Conservation (phyloP, 1,140 invertebrate genomes). For the Neodiprion virginianus region DNA sequence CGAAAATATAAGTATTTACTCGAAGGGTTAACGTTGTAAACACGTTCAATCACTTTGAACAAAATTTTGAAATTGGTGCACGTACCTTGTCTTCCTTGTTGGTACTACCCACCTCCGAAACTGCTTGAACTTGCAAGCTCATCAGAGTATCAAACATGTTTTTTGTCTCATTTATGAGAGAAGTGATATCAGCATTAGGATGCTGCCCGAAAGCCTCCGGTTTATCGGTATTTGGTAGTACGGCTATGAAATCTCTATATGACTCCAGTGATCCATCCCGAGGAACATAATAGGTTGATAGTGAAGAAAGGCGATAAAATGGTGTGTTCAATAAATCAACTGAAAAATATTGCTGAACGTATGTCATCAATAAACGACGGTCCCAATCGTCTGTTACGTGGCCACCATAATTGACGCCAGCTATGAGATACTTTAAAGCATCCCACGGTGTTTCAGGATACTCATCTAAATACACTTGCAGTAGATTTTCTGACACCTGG, state of each 20-base stretch:
- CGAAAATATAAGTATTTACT: neutral
- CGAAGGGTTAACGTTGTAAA: too few relatives aligned
- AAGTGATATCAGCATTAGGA: constrained; percentile 90
- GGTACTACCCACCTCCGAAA: constrained; percentile 59
- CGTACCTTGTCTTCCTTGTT: constrained; percentile 76
- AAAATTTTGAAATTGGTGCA: neutral
- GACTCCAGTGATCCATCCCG: constrained; percentile 80
- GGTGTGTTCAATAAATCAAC: constrained; percentile 70
- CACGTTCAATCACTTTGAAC: too few relatives aligned
- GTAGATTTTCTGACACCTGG: constrained; percentile 80
- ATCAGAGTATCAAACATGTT: constrained; percentile 83
- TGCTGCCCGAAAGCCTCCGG: constrained; percentile 90
- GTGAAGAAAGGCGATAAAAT: constrained; percentile 74
- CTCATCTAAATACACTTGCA: constrained; percentile 83
- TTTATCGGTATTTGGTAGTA: constrained; percentile 77
- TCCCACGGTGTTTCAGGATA: constrained; percentile 89
- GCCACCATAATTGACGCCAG: constrained; percentile 92
- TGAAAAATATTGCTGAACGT: constrained; percentile 82
- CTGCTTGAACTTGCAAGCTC: constrained; percentile 75
- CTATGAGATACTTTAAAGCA: constrained; percentile 88
- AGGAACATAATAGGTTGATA: constrained; percentile 81
- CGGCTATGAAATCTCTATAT: constrained; percentile 79
- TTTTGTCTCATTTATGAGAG: constrained; percentile 78
- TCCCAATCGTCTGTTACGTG: constrained; percentile 97
- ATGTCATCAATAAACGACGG: constrained; percentile 78